Evolutionary conservation across 2,113 vertebrate genomes (phyloP), one percentile per base, ranked within the genome.

Genomic region (Micromys minutus): DNA sequence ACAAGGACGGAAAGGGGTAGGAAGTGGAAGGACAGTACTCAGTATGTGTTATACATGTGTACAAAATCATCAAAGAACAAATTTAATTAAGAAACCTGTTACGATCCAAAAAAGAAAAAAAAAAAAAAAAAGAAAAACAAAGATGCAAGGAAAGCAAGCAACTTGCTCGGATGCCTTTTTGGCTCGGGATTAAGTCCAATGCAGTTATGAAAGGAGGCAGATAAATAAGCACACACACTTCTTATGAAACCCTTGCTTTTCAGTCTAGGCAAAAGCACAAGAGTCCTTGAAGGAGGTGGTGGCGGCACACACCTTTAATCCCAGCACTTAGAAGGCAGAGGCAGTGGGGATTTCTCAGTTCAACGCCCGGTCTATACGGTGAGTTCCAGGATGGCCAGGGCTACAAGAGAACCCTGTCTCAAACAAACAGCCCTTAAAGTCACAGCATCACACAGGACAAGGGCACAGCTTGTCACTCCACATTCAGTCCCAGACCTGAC

Each of bases 151-250:
- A 3, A 24, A 91, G 11, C 12, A 7, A 79, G 1, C 0, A 0
- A 26, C 67, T 34, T 10, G 7, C 8, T 0, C 2, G 0, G 2
- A 1, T 0, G 0, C 10, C 0, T 5, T 21, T 36, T 16, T 15
- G 9, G 45, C 52, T 36, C 36, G 11, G 2, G 15, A 0, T 72
- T 11, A 80, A 4, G 21, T 17, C 42, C 29, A 42, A 16, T 0
- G 26, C 26, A 5, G 15, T 26, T 6, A 74, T 0, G n/a, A 26
- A 34, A 22, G 4, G 42, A 71, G 50, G 52, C 79, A 39, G 36
- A 39, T 26, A 39, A 55, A 79, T 15, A 79, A 39, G 36, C 52
- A 39, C 52, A 55, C 36, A 59, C 3, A 7, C 21, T 26, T 59
- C 79, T 57, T 57, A 21, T 8, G 72, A 21, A 84, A 24, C 42